phyloP scores from a whole-genome alignment of 2,888 invertebrate genomes.

The Phengaris arion region DNA sequence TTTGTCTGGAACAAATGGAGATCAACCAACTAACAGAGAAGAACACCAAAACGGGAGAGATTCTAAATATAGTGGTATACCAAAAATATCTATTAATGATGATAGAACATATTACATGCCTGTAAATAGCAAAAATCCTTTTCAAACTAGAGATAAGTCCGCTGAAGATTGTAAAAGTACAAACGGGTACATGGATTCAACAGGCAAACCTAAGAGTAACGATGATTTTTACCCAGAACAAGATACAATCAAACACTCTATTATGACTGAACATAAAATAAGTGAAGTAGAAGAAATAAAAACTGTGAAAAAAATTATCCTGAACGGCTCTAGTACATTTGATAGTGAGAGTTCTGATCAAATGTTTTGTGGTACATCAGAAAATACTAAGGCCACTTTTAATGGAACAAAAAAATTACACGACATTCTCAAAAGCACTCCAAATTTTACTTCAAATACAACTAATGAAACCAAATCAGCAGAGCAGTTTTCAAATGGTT shows the following conservation, averaged over 20 bases:
- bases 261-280: slow-evolving; percentile 67
- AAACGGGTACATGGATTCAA: slow-evolving; percentile 49
- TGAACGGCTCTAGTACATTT: slow-evolving; percentile 60
- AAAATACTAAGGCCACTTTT: slow-evolving; percentile 16
- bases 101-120: slow-evolving; percentile 28
- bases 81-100: slow-evolving; percentile 32
- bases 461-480: slow-evolving; percentile 1
- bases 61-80: slow-evolving; percentile 46
- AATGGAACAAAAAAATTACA: not conserved
- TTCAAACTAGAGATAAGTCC: slow-evolving; percentile 52
- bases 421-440: not conserved
- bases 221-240: slow-evolving; percentile 60
- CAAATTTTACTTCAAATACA: slow-evolving; percentile 10
- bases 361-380: slow-evolving; percentile 29
- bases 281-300: slow-evolving; percentile 72
- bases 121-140: slow-evolving; percentile 57
- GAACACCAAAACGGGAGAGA: not conserved
- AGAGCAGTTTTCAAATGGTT: slow-evolving; percentile 4
- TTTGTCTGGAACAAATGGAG: slow-evolving; percentile 45
- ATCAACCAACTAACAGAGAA: slow-evolving; percentile 44
- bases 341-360: slow-evolving; percentile 35
- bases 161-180: not conserved
- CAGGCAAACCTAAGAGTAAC: slow-evolving; percentile 63
- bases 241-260: slow-evolving; percentile 62
- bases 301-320: slow-evolving; percentile 68